Percentiles rank a stretch among this genome's conserved stretches.
Conservation (phyloP, 2,888 invertebrate genomes). For the Netelia virgata region DNA sequence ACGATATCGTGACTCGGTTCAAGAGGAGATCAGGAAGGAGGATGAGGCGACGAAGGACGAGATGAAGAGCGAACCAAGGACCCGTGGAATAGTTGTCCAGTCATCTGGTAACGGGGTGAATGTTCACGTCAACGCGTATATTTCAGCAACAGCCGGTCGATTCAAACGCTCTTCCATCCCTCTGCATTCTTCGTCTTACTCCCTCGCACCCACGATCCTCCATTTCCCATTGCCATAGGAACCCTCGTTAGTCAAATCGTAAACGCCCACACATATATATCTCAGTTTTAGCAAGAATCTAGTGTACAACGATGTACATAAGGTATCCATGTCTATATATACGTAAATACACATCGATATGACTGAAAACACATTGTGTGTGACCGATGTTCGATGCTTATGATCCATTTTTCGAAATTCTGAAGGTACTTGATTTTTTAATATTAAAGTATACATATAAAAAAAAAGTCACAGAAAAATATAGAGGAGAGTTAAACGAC, state of each 20-base stretch:
- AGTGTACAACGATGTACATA: neutral
- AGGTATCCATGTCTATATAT: neutral
- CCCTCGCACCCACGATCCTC: neutral
- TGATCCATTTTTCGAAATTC: conserved; percentile 48
- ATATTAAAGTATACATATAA: too few species aligned
- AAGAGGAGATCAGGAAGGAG: conserved; percentile 29
- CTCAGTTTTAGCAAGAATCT: neutral
- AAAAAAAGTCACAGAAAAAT: conserved; percentile 1
- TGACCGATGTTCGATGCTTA: conserved; percentile 69
- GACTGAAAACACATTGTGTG: conserved; percentile 69
- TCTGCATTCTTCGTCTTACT: conserved; percentile 29
- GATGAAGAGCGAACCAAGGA: neutral
- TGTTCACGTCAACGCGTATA: conserved; percentile 68
- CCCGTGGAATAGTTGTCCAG: conserved; percentile 61
- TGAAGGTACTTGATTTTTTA: too few species aligned
- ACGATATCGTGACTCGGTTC: conserved; percentile 40
- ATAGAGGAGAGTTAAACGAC: neutral
- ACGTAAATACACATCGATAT: conserved; percentile 26
- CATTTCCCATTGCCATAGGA: conserved; percentile 64
- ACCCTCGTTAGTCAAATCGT: conserved; percentile 68
- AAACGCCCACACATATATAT: conserved; percentile 51
- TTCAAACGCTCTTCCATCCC: conserved; percentile 41
- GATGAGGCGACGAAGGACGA: conserved; percentile 3
- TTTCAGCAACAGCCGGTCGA: conserved; percentile 31
- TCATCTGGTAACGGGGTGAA: conserved; percentile 68